Evolutionary conservation across 2,888 invertebrate species (phyloP), one percentile per base, ranked within the genome.

Genomic region (Salticus scenicus): DNA sequence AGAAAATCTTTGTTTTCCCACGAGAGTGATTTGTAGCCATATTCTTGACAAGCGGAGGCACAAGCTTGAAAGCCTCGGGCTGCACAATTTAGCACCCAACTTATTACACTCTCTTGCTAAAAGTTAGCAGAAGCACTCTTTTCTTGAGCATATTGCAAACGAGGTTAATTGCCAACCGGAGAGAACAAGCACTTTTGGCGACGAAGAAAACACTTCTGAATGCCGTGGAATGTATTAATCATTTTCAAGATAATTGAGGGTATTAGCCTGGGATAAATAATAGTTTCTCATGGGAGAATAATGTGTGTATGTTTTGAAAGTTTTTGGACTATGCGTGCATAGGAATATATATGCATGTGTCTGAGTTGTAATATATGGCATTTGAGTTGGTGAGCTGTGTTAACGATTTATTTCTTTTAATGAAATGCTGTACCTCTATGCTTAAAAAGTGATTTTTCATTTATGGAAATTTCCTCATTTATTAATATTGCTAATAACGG

Each of bases 221-320:
- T 5, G 57, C 57, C 17, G 20, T 24, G 17, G 20, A 57, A 57
- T 24, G 57, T 57, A 57, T 57, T 57, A 57, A 57, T 57, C 57
- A 57, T 57, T 57, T 57, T 47, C 42, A 57, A 24, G 57, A 57
- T 57, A 57, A 57, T 57, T 57, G 57, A 57, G 57, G 57, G 57
- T 24, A 57, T 57, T 57, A 57, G 24, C 24, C 57, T 24, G 17
- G 24, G 57, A 57, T 57, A 57, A 57, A 57, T 57, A 57, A 57
- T 57, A 57, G 17, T n/a, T 24, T 24, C 57, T 57, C 42, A 1
- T 14, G 42, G 42, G 42, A 47, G 42, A 17, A 12, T 47, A 47
- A 47, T 47, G 7, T 47, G 12, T 47, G 17, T 17, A 14, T 47
- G 2, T 47, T 47, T 5, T 12, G 17, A 47, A 8, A 7, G 7